Conservation (phyloP, 2,888 invertebrate species). For the Sphaerophoria rueppellii region DNA sequence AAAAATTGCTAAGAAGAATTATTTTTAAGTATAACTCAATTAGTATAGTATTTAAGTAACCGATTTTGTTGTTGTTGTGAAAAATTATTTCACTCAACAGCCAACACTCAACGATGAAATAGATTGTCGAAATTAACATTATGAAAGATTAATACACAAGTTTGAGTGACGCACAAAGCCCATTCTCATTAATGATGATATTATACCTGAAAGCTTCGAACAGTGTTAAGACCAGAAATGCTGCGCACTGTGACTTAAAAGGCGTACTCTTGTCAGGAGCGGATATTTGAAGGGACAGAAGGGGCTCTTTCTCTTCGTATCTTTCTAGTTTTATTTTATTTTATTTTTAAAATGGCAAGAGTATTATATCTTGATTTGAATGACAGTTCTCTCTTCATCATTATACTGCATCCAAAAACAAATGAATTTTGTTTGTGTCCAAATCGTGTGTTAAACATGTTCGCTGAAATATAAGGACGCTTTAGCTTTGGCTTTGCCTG, state of each 20-base stretch:
- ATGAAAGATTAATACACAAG: slow-evolving; percentile 15
- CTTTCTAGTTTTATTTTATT: too few species aligned
- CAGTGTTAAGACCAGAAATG: not conserved
- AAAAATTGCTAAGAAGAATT: not conserved
- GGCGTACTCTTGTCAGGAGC: not conserved
- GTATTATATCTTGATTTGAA: too few species aligned
- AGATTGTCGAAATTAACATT: slow-evolving; percentile 14
- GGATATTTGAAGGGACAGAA: not conserved
- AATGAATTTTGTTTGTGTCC: too few species aligned
- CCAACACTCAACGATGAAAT: not conserved
- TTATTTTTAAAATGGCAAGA: too few species aligned
- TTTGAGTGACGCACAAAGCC: slow-evolving; percentile 7
- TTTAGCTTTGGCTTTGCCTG: too few species aligned
- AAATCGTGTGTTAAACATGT: too few species aligned
- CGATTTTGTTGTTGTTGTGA: not conserved
- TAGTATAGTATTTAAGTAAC: not conserved
- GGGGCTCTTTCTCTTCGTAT: not conserved
- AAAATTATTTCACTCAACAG: slow-evolving; percentile 2
- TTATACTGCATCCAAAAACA: too few species aligned
- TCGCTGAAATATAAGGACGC: too few species aligned
- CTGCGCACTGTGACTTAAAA: not conserved
- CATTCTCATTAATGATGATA: slow-evolving; percentile 11
- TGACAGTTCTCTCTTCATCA: too few species aligned
- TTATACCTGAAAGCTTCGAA: slow-evolving; percentile 10
- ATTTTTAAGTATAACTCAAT: not conserved